phyloP scores from a whole-genome alignment of 2,888 invertebrate genomes.

The Eumacrocentrus americanus region DNA sequence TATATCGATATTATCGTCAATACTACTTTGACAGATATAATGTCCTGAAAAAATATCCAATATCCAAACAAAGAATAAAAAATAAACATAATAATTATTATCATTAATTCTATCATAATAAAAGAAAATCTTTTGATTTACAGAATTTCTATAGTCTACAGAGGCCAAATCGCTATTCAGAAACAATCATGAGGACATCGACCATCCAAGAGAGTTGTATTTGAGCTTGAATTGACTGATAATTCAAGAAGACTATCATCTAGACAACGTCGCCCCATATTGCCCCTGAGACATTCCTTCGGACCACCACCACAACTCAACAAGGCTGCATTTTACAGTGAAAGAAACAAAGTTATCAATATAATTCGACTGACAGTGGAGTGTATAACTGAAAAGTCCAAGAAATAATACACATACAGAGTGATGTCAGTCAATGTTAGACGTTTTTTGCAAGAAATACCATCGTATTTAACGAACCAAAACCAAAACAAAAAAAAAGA shows the following conservation, averaged over 20 bases:
- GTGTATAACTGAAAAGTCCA: conserved; percentile 2
- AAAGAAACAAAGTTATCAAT: conserved; percentile 11
- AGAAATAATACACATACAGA: neutral
- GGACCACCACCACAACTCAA: conserved; percentile 12
- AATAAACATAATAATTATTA: too few relatives aligned
- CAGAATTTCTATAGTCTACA: conserved; percentile 56
- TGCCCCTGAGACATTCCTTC: neutral
- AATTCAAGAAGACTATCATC: too few relatives aligned
- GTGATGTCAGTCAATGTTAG: neutral
- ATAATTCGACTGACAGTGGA: conserved; percentile 10
- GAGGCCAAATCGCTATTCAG: conserved; percentile 52
- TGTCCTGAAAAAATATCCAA: neutral
- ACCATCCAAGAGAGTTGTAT: conserved; percentile 56
- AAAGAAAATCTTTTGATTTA: conserved; percentile 27
- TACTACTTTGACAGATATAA: conserved; percentile 8
- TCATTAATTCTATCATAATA: too few relatives aligned
- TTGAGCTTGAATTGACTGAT: conserved; percentile 39
- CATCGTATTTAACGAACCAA: neutral
- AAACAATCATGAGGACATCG: conserved; percentile 48
- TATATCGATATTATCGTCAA: neutral
- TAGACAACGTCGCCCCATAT: conserved; percentile 7
- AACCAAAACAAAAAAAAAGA: neutral
- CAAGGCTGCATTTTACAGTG: conserved; percentile 17
- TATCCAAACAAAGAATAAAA: neutral
- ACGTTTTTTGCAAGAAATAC: conserved; percentile 4